A percentile compares a stretch with the other conserved stretches of the same genome.
These are phyloP conservation scores for Aramus guarauna DNA, from an alignment of 2,113 vertebrate genomes.

Conservation along the genomic window DNA sequence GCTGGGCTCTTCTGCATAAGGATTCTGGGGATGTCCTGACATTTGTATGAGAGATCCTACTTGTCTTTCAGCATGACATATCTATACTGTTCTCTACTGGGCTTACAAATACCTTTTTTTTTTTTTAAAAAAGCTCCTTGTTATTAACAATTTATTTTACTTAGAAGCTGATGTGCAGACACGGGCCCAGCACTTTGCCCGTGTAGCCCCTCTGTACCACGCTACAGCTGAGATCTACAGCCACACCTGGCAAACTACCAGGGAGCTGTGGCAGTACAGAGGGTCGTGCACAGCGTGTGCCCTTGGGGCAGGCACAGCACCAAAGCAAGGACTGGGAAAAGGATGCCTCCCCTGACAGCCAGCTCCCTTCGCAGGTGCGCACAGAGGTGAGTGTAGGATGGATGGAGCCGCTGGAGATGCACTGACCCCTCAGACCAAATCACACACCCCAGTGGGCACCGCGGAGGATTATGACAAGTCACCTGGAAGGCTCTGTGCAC, in stretches of 20 bases:
- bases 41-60: background rate
- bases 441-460: background rate
- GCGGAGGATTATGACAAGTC: rapidly evolving
- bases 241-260: background rate
- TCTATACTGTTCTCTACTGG: background rate
- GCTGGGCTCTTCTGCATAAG: background rate
- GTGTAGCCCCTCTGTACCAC: background rate
- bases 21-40: background rate
- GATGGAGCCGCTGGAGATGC: background rate
- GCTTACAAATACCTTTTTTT: background rate
- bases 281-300: rapidly evolving
- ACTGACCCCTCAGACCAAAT: background rate
- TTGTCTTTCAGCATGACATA: background rate
- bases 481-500: background rate
- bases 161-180: background rate
- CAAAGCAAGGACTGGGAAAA: background rate
- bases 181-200: background rate
- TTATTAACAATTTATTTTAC: background rate
- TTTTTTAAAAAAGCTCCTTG: background rate
- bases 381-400: background rate
- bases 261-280: rapidly evolving
- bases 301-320: background rate
- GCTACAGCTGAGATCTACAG: background rate
- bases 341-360: background rate
- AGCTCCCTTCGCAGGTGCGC: background rate